Conservation (phyloP, 2,888 invertebrate species). For the Troides oblongomaculatus region DNA sequence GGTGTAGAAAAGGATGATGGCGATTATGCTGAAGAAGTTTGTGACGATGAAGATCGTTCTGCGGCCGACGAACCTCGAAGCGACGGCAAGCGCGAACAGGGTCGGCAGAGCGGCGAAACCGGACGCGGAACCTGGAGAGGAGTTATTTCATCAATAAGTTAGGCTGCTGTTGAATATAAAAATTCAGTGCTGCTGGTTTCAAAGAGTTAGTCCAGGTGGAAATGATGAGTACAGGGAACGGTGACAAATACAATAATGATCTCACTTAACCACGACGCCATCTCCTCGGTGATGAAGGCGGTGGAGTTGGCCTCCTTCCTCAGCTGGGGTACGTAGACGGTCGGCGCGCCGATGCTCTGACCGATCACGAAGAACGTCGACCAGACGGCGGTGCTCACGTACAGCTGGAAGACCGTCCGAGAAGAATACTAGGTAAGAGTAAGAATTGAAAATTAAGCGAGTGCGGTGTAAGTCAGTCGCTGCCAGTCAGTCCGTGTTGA, state of each 20-base stretch:
- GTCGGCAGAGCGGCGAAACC: constrained; percentile 39
- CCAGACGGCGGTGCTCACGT: constrained; percentile 22
- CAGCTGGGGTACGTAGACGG: constrained; percentile 28
- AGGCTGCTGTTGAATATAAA: too few species aligned
- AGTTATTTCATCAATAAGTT: neutral
- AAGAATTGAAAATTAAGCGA: too few species aligned
- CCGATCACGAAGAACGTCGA: constrained; percentile 13
- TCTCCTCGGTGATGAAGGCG: constrained; percentile 41
- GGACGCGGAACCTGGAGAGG: constrained; percentile 35
- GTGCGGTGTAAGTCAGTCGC: too few species aligned
- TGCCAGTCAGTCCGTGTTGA: too few species aligned
- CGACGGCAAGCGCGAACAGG: constrained; percentile 36
- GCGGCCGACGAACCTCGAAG: constrained; percentile 38
- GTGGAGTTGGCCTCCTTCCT: constrained; percentile 30
- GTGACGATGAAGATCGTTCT: constrained; percentile 35
- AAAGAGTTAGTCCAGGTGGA: too few species aligned
- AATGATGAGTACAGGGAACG: neutral
- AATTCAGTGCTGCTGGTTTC: too few species aligned
- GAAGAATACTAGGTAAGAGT: too few species aligned
- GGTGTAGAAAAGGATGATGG: constrained; percentile 47
- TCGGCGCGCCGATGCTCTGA: constrained; percentile 20
- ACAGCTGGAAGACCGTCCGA: constrained; percentile 10
- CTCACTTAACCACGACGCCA: constrained; percentile 49
- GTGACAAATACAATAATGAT: neutral
- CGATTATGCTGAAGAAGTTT: constrained; percentile 36